phyloP scores from a whole-genome alignment of 2,888 invertebrate genomes.

The Mantis religiosa region DNA sequence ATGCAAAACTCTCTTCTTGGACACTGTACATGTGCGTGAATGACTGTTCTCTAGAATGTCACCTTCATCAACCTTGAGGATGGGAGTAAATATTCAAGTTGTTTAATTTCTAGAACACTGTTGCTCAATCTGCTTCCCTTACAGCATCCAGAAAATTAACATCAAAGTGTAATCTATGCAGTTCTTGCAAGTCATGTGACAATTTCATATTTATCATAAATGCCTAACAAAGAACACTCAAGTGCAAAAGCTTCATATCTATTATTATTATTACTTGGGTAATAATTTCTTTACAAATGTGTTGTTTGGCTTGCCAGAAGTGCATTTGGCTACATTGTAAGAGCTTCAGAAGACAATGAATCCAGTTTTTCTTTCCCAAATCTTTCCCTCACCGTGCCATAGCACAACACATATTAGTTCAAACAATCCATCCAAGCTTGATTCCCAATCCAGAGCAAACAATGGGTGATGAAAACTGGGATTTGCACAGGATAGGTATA shows the following conservation, averaged over 20 bases:
- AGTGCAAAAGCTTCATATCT: neutral
- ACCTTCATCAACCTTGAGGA: neutral
- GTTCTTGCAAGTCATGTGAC: too few relatives aligned
- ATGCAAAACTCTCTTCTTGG: neutral
- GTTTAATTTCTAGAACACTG: neutral
- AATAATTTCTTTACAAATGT: too few relatives aligned
- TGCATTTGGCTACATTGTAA: neutral
- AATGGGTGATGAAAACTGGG: neutral
- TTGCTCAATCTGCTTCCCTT: neutral
- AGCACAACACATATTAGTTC: slow-evolving; percentile 3
- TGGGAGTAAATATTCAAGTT: neutral
- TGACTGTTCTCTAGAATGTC: neutral
- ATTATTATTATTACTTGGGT: neutral
- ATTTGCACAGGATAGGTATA: neutral
- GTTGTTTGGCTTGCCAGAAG: neutral
- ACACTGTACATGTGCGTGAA: neutral
- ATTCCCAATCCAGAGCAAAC: neutral
- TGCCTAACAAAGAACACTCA: neutral
- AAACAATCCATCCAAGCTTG: neutral
- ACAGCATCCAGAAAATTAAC: neutral
- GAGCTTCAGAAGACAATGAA: neutral
- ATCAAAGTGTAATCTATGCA: neutral
- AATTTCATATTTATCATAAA: neutral
- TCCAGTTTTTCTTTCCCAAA: neutral
- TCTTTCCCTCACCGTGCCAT: neutral